Conservation (phyloP, 2,888 invertebrate species). For the Meteorus colon region DNA sequence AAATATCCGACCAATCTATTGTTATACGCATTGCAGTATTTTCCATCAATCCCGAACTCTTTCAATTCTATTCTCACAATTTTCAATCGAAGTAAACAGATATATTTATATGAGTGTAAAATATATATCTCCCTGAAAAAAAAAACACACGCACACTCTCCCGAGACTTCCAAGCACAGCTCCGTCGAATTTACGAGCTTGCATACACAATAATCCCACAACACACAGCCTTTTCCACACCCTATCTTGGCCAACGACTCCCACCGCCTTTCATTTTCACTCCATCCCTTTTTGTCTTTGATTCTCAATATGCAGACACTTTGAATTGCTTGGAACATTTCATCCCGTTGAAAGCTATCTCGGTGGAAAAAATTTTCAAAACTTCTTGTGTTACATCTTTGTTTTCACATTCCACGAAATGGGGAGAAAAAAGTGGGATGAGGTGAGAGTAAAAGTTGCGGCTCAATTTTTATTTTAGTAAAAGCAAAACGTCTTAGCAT, state of each 20-base stretch:
- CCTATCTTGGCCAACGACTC: slow-evolving; percentile 10
- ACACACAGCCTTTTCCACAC: slow-evolving; percentile 17
- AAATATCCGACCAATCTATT: slow-evolving; percentile 53
- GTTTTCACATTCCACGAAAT: neutral
- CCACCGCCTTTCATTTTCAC: too few species aligned
- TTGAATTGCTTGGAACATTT: slow-evolving; percentile 1
- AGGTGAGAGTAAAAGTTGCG: too few species aligned
- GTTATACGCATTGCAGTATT: slow-evolving; percentile 37
- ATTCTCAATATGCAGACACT: slow-evolving; percentile 18
- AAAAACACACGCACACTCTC: slow-evolving; percentile 37
- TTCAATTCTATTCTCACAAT: neutral
- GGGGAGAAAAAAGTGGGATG: too few species aligned
- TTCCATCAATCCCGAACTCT: slow-evolving; percentile 32
- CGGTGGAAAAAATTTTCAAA: neutral
- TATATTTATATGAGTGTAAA: neutral
- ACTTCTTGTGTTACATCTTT: neutral
- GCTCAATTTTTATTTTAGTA: too few species aligned
- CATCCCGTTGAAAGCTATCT: slow-evolving; percentile 10
- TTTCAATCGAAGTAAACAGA: neutral
- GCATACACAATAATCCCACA: slow-evolving; percentile 4
- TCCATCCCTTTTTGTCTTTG: neutral
- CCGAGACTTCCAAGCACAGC: neutral
- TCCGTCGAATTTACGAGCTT: slow-evolving; percentile 9
- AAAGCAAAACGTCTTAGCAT: too few species aligned
- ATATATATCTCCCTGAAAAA: slow-evolving; percentile 18